These are phyloP conservation scores for Ichneumoninae sp. DNA, from an alignment of 2,888 invertebrate species.

Conservation along the genomic window DNA sequence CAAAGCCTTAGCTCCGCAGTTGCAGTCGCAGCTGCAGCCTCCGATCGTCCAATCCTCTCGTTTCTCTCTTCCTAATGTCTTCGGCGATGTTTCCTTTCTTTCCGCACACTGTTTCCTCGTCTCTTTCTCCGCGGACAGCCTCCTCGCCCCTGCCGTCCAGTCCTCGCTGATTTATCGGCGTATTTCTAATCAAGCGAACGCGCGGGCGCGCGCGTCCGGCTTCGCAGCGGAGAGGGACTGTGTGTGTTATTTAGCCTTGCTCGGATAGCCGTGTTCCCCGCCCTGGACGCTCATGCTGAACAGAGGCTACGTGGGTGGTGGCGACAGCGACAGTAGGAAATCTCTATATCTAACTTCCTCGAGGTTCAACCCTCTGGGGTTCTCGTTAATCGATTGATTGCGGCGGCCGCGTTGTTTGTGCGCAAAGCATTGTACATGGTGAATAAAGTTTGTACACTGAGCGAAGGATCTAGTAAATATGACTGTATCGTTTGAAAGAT, in stretches of 20 bases:
- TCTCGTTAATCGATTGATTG: constrained; percentile 60
- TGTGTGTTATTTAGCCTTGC: constrained; percentile 82
- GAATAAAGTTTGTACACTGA: too few species aligned
- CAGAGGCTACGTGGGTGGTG: constrained; percentile 82
- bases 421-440: too few species aligned
- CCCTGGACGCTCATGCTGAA: constrained; percentile 80
- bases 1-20: constrained; percentile 58
- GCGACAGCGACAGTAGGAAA: constrained; percentile 53
- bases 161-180: constrained; percentile 76
- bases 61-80: constrained; percentile 56
- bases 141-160: constrained; percentile 26
- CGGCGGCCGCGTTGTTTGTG: constrained; percentile 21
- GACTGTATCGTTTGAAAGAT: too few species aligned
- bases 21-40: constrained; percentile 56
- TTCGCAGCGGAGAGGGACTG: constrained; percentile 68
- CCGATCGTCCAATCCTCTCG: constrained; percentile 50
- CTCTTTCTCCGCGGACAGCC: background rate
- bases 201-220: constrained; percentile 58
- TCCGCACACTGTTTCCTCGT: constrained; percentile 39
- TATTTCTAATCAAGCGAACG: constrained; percentile 79
- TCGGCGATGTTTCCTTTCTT: constrained; percentile 53
- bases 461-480: too few species aligned
- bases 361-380: constrained; percentile 23
- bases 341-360: constrained; percentile 40
- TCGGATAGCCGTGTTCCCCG: constrained; percentile 79